phyloP scores from a whole-genome alignment of 1,140 invertebrate species.

The Megathymus violae region DNA sequence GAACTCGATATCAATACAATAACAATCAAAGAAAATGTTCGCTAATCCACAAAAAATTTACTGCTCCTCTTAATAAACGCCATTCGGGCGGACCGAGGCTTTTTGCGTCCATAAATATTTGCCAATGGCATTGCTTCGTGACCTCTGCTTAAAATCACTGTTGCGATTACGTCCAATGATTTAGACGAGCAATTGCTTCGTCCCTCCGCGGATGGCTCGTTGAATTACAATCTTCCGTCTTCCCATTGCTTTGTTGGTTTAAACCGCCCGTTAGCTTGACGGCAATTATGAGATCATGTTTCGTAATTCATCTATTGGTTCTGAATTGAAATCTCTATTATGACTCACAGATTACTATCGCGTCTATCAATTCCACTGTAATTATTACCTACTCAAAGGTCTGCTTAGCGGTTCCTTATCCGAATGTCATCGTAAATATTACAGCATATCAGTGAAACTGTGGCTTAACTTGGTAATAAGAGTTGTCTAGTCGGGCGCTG shows the following conservation, averaged over 20 bases:
- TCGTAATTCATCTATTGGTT: conserved; percentile 70
- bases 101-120: conserved; percentile 72
- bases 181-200: conserved; percentile 60
- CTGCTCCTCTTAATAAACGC: conserved; percentile 54
- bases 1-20: conserved; percentile 39
- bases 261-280: conserved; percentile 52
- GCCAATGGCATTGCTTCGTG: conserved; percentile 65
- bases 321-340: conserved; percentile 72
- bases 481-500: conserved; percentile 23
- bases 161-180: conserved; percentile 74
- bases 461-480: conserved; percentile 12
- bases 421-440: conserved; percentile 29
- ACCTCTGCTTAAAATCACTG: conserved; percentile 72
- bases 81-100: conserved; percentile 44
- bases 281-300: conserved; percentile 77
- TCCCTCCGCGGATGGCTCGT: conserved; percentile 57
- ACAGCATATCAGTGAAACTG: conserved; percentile 15
- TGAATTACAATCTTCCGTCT: conserved; percentile 67
- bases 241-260: conserved; percentile 66
- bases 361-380: conserved; percentile 28
- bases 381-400: conserved; percentile 19
- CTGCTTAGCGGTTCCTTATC: conserved; percentile 22
- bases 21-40: conserved; percentile 40
- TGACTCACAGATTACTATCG: conserved; percentile 59
- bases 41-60: conserved; percentile 54